phyloP scores from a whole-genome alignment of 2,888 invertebrate species.

The Silvanus unidentatus region DNA sequence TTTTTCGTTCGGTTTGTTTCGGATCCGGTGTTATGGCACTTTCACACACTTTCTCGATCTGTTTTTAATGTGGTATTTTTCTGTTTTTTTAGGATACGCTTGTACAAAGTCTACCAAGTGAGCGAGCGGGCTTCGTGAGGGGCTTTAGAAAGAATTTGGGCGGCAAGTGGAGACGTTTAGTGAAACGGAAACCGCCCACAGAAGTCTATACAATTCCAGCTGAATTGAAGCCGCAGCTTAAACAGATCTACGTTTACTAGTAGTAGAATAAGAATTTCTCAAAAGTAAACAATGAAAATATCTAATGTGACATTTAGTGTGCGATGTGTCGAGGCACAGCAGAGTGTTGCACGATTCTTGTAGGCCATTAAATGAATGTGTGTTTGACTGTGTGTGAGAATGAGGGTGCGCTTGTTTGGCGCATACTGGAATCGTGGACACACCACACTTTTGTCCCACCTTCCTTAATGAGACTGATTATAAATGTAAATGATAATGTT shows the following conservation, averaged over 20 bases:
- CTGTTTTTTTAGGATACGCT: constrained; percentile 66
- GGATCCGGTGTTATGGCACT: too few species aligned
- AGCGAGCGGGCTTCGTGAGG: constrained; percentile 69
- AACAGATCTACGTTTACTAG: constrained; percentile 81
- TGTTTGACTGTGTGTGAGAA: neutral
- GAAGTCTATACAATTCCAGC: constrained; percentile 80
- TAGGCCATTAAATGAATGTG: neutral
- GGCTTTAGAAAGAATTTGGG: constrained; percentile 81
- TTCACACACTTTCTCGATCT: neutral
- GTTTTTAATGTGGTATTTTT: constrained; percentile 23
- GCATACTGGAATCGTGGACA: neutral
- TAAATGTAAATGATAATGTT: neutral
- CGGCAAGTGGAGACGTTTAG: constrained; percentile 78
- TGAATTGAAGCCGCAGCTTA: constrained; percentile 79
- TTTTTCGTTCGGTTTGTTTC: too few species aligned
- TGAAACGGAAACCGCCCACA: constrained; percentile 76
- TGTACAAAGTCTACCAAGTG: constrained; percentile 61
- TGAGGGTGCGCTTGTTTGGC: neutral
- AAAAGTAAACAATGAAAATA: too few species aligned
- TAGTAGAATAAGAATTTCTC: too few species aligned
- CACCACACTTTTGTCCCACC: constrained; percentile 23
- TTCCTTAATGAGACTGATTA: constrained; percentile 43
- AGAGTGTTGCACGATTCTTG: constrained; percentile 10
- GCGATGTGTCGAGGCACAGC: constrained; percentile 15
- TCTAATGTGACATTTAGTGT: too few species aligned